Evolutionary conservation across 2,888 invertebrate species (phyloP), one percentile per base, ranked within the genome.

Genomic region (Molorchus minor): DNA sequence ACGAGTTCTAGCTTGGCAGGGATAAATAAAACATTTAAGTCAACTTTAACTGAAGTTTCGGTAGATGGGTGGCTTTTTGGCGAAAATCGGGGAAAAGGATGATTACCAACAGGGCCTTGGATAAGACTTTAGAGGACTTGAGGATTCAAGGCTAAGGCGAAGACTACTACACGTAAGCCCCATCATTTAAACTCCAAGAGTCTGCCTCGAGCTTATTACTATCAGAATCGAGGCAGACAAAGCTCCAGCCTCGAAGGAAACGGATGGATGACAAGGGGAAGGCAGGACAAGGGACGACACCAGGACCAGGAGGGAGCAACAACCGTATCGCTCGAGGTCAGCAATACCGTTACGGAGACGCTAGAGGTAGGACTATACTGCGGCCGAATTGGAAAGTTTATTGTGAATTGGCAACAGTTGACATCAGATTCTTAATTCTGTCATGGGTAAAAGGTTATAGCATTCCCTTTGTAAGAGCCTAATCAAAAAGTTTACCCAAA

Each of bases 41-140:
- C 44, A 8, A 61, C 57, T 29, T 41, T 58, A 2, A 43, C 54
- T 8, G 29, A 36, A 49, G 55, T 51, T 12, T 55, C 58, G n/a
- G 55, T 30, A 33, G 61, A 62, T 30, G 62, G 55, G 4, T 58
- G 58, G 62, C 25, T 62, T 8, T 62, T 58, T 30, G 62, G 62
- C 4, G 33, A 58, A 21, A 40, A 58, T 38, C 46, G 1, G 61
- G 53, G 4, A 58, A 61, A 20, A 57, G 58, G 10, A 46, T 58
- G 7, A 61, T 35, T 35, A 46, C 57, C 12, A 20, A 46, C 47
- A 57, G 43, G 58, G 57, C 53, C 21, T 40, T 61, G 15, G 57
- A 61, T 33, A 52, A 46, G 41, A 17, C 40, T 3, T 5, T 16
- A 2, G 16, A 5, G 7, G 40, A 40, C 19, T 17, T 40, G 17